A percentile compares a stretch with the other conserved stretches of the same genome.
Evolutionary conservation across 2,888 invertebrate genomes (phyloP).

Genomic region (Pimpla rufipes): DNA sequence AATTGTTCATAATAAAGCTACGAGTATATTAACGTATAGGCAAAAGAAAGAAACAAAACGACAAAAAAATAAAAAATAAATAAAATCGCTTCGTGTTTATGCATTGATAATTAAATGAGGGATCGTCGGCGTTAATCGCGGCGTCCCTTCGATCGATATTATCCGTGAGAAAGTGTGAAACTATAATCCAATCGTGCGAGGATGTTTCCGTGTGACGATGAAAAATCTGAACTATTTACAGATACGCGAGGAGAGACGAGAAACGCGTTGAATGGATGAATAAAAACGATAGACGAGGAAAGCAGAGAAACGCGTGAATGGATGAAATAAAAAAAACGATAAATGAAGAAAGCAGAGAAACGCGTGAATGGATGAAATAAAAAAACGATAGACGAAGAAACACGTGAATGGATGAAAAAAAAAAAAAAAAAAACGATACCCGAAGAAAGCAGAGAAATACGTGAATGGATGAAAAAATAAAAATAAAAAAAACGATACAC

Average conservation of each 20-base stretch:
- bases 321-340: too few species aligned
- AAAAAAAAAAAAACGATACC: too few species aligned
- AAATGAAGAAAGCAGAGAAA: too few species aligned
- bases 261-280: conserved; percentile 1
- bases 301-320: too few species aligned
- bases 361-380: conserved; percentile 48
- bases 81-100: conserved; percentile 51
- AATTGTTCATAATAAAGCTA: conserved; percentile 60
- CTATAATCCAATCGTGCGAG: conserved; percentile 54
- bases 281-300: too few species aligned
- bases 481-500: conserved; percentile 3
- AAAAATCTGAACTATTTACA: conserved; percentile 10
- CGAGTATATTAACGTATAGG: conserved; percentile 56
- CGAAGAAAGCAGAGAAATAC: too few species aligned
- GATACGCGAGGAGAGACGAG: too few species aligned
- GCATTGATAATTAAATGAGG: conserved; percentile 38
- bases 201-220: conserved; percentile 21
- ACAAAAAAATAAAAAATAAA: conserved; percentile 25
- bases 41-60: conserved; percentile 16
- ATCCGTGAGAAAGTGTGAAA: conserved; percentile 51
- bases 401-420: conserved; percentile 46
- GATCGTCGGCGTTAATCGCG: conserved; percentile 1
- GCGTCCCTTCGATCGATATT: conserved; percentile 51
- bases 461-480: too few species aligned
- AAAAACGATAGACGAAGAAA: too few species aligned